A percentile compares a stretch with the other conserved stretches of the same genome.
These are phyloP conservation scores for Dione vanillae DNA, from an alignment of 2,888 invertebrate genomes.

Conservation along the genomic window DNA sequence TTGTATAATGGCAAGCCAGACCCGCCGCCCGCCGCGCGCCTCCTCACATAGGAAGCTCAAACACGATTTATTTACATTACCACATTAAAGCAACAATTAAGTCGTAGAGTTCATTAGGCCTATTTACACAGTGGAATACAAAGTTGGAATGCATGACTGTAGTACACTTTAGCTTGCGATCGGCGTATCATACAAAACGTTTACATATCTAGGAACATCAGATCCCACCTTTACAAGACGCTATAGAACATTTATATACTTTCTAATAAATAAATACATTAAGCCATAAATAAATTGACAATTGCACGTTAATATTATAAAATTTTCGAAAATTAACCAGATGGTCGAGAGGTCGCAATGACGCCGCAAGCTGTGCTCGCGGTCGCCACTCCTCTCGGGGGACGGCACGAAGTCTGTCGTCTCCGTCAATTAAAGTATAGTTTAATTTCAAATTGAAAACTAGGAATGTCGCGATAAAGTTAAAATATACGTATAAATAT, in stretches of 20 bases:
- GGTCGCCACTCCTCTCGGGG: constrained; percentile 40
- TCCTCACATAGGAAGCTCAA: constrained; percentile 69
- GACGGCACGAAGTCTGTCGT: constrained; percentile 65
- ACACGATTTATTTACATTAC: constrained; percentile 77
- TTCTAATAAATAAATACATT: constrained; percentile 81
- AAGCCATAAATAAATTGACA: constrained; percentile 79
- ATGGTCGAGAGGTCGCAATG: constrained; percentile 56
- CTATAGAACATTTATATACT: constrained; percentile 70
- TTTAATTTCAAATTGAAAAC: constrained; percentile 61
- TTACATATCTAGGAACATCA: constrained; percentile 77
- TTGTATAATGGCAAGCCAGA: constrained; percentile 5
- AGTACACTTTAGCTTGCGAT: constrained; percentile 70
- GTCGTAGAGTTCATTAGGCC: constrained; percentile 79
- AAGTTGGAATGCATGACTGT: constrained; percentile 81
- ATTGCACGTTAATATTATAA: constrained; percentile 79
- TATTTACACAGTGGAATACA: constrained; percentile 82
- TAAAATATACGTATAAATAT: constrained; percentile 55
- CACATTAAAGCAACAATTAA: constrained; percentile 75
- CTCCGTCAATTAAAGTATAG: constrained; percentile 53
- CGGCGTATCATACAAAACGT: constrained; percentile 71
- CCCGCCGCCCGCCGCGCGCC: constrained; percentile 51
- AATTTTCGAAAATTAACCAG: constrained; percentile 72
- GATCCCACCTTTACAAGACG: constrained; percentile 69
- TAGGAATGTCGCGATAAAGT: constrained; percentile 79
- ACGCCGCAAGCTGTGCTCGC: constrained; percentile 71